A percentile compares a stretch with the other conserved stretches of the same genome.
phyloP scores from a whole-genome alignment of 2,888 invertebrate species.

The Caenorhabditis becei region DNA sequence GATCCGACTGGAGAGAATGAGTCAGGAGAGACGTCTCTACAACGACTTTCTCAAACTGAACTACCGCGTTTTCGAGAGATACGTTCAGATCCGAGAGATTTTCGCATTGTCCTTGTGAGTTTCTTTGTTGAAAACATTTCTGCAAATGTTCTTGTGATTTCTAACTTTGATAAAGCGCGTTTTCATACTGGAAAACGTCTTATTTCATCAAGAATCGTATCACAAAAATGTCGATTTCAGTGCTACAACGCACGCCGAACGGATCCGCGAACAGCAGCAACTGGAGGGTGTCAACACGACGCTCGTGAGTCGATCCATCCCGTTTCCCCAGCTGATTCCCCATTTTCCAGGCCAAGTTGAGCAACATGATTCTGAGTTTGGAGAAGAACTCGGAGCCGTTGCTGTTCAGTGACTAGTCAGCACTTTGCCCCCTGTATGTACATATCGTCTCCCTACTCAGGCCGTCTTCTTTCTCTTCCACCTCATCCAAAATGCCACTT shows the following conservation, averaged over 20 bases:
- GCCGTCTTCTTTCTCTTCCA: background rate
- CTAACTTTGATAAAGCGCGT: too few species aligned
- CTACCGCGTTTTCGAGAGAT: slow-evolving; percentile 46
- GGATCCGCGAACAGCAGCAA: slow-evolving; percentile 16
- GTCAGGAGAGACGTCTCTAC: slow-evolving; percentile 18
- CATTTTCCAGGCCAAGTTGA: slow-evolving; percentile 2
- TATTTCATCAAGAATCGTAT: background rate
- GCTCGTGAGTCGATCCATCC: slow-evolving; percentile 2
- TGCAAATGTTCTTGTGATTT: too few species aligned
- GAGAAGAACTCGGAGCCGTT: slow-evolving; percentile 35
- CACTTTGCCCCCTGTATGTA: slow-evolving; percentile 27
- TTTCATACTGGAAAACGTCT: background rate
- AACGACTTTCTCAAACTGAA: slow-evolving; percentile 40
- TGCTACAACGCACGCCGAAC: slow-evolving; percentile 10
- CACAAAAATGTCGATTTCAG: slow-evolving; percentile 7
- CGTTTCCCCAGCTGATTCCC: too few species aligned
- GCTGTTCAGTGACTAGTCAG: slow-evolving; percentile 33
- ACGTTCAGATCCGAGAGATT: slow-evolving; percentile 36
- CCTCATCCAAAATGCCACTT: slow-evolving; percentile 9
- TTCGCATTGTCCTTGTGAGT: slow-evolving; percentile 32
- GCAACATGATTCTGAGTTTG: slow-evolving; percentile 15
- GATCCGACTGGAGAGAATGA: background rate
- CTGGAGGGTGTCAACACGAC: slow-evolving; percentile 26
- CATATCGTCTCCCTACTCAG: slow-evolving; percentile 42
- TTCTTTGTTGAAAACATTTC: slow-evolving; percentile 1